These are phyloP conservation scores for Acanthosepion esculentum DNA, from an alignment of 2,888 invertebrate genomes.

Conservation along the genomic window DNA sequence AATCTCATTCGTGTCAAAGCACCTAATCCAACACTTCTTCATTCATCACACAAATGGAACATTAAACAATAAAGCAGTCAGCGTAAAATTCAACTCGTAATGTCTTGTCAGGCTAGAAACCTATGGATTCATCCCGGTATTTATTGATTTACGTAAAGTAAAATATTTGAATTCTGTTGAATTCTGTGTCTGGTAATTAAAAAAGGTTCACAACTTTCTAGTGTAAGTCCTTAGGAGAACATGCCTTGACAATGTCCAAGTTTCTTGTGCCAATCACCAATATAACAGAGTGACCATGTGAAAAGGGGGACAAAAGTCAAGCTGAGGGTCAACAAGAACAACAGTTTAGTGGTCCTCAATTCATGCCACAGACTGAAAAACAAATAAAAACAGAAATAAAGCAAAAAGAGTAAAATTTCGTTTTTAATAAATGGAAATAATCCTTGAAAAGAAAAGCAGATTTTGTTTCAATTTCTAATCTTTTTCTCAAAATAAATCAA, in stretches of 20 bases:
- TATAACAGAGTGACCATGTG: conserved; percentile 68
- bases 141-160: neutral
- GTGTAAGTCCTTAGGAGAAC: conserved; percentile 55
- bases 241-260: conserved; percentile 68
- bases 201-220: neutral
- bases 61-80: too few relatives aligned
- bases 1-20: neutral
- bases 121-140: neutral
- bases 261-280: conserved; percentile 65
- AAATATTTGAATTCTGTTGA: neutral
- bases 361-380: conserved; percentile 59
- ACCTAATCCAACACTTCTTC: neutral
- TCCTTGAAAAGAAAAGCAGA: too few relatives aligned
- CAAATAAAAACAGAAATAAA: conserved; percentile 33
- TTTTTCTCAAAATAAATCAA: too few relatives aligned
- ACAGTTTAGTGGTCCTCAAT: conserved; percentile 60
- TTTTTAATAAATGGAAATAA: too few relatives aligned
- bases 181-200: neutral
- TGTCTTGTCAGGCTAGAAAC: neutral
- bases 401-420: too few relatives aligned
- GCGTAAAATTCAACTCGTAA: neutral
- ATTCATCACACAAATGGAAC: too few relatives aligned
- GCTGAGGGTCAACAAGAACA: conserved; percentile 63
- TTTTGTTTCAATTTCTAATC: too few relatives aligned
- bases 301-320: conserved; percentile 65